Evolutionary conservation across 2,888 invertebrate genomes (phyloP), one percentile per base, ranked within the genome.

Genomic region (Hartigia nigra): DNA sequence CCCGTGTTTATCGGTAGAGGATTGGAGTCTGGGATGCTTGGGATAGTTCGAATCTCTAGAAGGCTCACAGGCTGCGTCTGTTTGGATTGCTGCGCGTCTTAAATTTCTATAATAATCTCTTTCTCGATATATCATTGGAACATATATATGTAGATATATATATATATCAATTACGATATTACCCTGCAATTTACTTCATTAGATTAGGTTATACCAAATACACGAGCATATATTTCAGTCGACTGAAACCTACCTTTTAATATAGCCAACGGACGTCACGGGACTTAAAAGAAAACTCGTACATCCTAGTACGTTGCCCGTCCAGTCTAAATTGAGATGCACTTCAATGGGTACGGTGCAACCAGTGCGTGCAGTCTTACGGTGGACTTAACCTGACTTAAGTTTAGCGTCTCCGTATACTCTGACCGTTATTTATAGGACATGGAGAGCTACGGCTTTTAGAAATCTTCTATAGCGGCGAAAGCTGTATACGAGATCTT

Each of bases 271-370:
- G 70, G 74, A 80, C 75, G 80, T 84, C 79, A 81, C 79, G 76
- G 31, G 69, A 70, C 79, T 79, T 77, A 31, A 82, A 84, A 77
- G 70, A 78, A 55, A 55, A 75, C 70, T 79, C 80, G 74, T 69
- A 81, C 81, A 85, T 81, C 76, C 84, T 83, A 78, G 77, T 80
- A 85, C 82, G 77, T 81, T 85, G 83, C 86, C 81, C 77, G 34
- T 75, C 75, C 81, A 77, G 78, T 78, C 86, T 85, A 86, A 86
- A 83, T 86, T 82, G 86, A 85, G 85, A 82, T 78, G 78, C 83
- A 84, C 82, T 86, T 85, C 81, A 84, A 84, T 82, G 80, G 77
- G 72, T 12, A 14, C 72, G 72, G 32, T 72, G 31, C 72, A 72
- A 1, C 72, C 72, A 34, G 72, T 0, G 12, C 72, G 72, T 14